A percentile compares a stretch with the other conserved stretches of the same genome.
Evolutionary conservation across 1,140 invertebrate genomes (phyloP).

Genomic region (Proctacanthus coquilletti): DNA sequence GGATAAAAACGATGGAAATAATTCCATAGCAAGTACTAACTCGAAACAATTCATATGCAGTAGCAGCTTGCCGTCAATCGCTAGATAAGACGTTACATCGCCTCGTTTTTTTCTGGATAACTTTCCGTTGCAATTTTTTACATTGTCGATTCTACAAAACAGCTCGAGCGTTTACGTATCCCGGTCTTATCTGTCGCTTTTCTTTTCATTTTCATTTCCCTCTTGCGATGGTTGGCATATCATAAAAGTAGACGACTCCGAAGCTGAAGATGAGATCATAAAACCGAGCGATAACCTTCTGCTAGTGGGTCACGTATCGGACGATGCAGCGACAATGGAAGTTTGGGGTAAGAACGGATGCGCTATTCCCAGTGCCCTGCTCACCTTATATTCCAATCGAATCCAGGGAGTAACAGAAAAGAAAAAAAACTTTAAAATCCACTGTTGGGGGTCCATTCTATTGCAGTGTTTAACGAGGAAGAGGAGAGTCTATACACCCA

Average conservation of each 20-base stretch:
- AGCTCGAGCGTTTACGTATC: background rate
- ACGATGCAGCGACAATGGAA: conserved; percentile 71
- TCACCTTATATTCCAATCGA: no score
- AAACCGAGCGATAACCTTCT: conserved; percentile 85
- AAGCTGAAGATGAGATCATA: conserved; percentile 81
- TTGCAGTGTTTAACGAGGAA: conserved; percentile 77
- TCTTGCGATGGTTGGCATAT: no score
- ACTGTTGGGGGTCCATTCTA: no score
- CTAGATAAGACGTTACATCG: no score
- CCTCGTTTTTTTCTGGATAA: no score
- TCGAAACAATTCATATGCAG: no score
- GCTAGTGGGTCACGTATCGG: conserved; percentile 71
- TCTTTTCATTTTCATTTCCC: conserved; percentile 32
- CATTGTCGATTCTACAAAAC: background rate
- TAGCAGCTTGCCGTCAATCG: no score
- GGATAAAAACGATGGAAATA: no score
- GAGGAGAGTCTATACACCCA: conserved; percentile 83
- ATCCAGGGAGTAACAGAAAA: no score
- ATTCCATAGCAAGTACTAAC: no score
- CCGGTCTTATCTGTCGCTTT: conserved; percentile 3
- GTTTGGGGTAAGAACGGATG: conserved; percentile 51
- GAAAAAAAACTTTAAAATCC: no score
- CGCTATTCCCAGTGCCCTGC: background rate
- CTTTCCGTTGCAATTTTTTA: no score
- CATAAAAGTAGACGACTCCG: conserved; percentile 65